phyloP scores from a whole-genome alignment of 2,888 invertebrate genomes.

The Gortyna flavago region DNA sequence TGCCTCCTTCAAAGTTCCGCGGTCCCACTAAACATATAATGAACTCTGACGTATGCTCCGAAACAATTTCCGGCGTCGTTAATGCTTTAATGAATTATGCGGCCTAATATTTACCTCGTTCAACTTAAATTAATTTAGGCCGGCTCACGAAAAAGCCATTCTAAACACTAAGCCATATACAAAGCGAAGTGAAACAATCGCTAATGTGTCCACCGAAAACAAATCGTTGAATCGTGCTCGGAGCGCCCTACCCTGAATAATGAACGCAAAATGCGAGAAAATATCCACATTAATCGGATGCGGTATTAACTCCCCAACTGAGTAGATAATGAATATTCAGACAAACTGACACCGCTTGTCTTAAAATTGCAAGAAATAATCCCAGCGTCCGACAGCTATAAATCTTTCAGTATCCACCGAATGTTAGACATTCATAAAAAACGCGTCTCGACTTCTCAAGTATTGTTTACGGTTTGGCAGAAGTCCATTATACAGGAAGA shows the following conservation, averaged over 20 bases:
- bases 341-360: conserved; percentile 80
- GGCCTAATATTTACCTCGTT: conserved; percentile 54
- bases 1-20: conserved; percentile 65
- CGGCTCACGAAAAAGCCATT: conserved; percentile 72
- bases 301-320: conserved; percentile 76
- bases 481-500: conserved; percentile 25
- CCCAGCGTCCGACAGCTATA: conserved; percentile 75
- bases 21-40: conserved; percentile 48
- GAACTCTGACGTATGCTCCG: conserved; percentile 24
- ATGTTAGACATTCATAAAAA: conserved; percentile 54
- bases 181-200: conserved; percentile 68
- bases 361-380: conserved; percentile 84
- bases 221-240: conserved; percentile 72
- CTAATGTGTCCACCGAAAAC: conserved; percentile 74
- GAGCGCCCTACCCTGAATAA: conserved; percentile 56
- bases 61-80: conserved; percentile 50
- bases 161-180: conserved; percentile 65
- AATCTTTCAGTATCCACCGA: conserved; percentile 76
- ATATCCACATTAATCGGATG: conserved; percentile 76
- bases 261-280: conserved; percentile 68
- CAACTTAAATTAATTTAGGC: conserved; percentile 66
- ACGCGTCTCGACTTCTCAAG: conserved; percentile 16
- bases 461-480: conserved; percentile 38
- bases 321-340: conserved; percentile 84
- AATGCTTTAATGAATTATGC: conserved; percentile 61